Evolutionary conservation across 2,797 vertebrate species (phyloP), one percentile per base, ranked within the genome.

Genomic region (Hippoglossus hippoglossus): DNA sequence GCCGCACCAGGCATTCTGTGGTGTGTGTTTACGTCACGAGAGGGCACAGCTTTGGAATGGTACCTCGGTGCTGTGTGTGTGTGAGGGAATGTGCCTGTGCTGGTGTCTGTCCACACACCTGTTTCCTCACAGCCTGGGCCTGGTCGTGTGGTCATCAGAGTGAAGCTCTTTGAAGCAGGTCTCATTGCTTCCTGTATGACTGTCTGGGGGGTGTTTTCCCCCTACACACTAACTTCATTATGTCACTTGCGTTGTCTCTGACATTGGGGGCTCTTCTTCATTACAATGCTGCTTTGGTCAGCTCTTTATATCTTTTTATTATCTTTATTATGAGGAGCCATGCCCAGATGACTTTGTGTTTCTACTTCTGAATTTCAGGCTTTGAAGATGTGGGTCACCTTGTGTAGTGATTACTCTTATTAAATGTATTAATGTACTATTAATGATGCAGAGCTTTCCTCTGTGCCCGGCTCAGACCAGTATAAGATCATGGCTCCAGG

Each of bases 181-280:
- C 91, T 92, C 92, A 94, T 94, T 95, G 91, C 92, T 94, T 94
- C 94, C 94, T 94, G 93, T 90, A 94, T 93, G 91, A 90, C 89
- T 88, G 89, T 85, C 87, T 82, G 86, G 85, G 81, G 80, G 88
- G 85, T 79, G 67, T 60, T 62, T 59, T 66, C 65, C 18, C 52
- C 24, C 52, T 66, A 53, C 77, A 53, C 79, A 57, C 62, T 65
- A 44, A 84, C 80, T 86, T 86, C 76, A 86, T 91, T 85, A 85
- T 85, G 82, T 81, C 85, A 73, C 58, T 90, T 75, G 81, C 77
- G 80, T 87, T 88, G 83, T 88, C 75, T 83, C 77, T 79, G 78
- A 81, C 86, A 83, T 85, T 25, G 8, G 75, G 79, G 77, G 55
- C 80, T 85, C 78, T 83, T 76, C 54, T 81, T 84, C 41, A 64